phyloP scores from a whole-genome alignment of 2,888 invertebrate genomes.

The Coleophora deauratella region DNA sequence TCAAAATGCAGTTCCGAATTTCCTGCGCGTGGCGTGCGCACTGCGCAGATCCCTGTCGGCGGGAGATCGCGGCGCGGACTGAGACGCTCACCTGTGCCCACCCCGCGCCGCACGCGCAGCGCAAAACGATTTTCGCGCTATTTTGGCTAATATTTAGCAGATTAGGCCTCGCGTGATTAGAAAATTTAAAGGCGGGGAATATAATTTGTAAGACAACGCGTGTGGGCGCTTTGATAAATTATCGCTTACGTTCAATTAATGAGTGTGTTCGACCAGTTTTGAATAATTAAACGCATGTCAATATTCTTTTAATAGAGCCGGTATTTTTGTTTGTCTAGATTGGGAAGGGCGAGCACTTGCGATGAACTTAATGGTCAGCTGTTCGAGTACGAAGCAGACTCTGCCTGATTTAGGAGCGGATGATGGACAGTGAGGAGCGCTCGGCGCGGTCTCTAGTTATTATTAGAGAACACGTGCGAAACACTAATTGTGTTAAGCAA shows the following conservation, averaged over 20 bases:
- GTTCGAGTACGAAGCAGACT: conserved; percentile 50
- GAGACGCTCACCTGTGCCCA: conserved; percentile 62
- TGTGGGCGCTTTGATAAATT: conserved; percentile 57
- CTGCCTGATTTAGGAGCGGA: conserved; percentile 40
- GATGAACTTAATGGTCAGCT: conserved; percentile 20
- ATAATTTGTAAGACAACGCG: conserved; percentile 39
- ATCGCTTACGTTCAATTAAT: conserved; percentile 44
- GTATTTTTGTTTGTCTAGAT: conserved; percentile 1
- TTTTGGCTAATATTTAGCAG: conserved; percentile 71
- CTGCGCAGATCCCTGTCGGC: conserved; percentile 63
- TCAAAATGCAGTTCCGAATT: conserved; percentile 47
- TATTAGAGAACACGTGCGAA: conserved; percentile 62
- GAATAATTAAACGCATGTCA: conserved; percentile 22
- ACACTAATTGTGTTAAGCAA: conserved; percentile 67
- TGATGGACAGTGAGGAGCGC: conserved; percentile 60
- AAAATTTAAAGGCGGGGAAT: conserved; percentile 44
- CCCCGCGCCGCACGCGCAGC: conserved; percentile 60
- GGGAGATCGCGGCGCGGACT: conserved; percentile 66
- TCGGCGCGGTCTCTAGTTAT: conserved; percentile 35
- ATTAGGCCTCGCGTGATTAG: conserved; percentile 68
- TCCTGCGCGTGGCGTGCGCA: conserved; percentile 56
- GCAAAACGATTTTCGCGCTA: conserved; percentile 71
- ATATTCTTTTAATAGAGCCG: conserved; percentile 8
- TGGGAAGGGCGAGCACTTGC: not conserved
- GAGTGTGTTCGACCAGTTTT: conserved; percentile 44